Evolutionary conservation across 2,113 vertebrate species (phyloP), one percentile per base, ranked within the genome.

Genomic region (Pomatorhinus ruficollis): DNA sequence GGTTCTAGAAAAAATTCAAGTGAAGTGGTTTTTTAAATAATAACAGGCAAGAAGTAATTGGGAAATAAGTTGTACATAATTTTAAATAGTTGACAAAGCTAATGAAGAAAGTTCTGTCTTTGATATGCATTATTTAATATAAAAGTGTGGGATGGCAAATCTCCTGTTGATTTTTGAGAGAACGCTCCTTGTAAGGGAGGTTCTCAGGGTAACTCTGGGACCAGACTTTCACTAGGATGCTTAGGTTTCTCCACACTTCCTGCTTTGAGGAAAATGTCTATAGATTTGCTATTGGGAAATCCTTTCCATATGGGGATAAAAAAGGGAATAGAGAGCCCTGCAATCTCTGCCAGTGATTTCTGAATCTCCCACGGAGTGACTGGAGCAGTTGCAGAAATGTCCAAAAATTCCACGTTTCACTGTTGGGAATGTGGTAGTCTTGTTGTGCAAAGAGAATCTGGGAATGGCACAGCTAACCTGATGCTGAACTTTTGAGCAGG

Each of bases 121-220:
- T 0, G 1, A 16, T 50, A 63, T 33, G 19, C 5, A 63, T 70
- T 63, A 57, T 69, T 78, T 47, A 47, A 45, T 50, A 63, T 24
- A 5, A 20, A 52, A 86, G 2, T 39, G 12, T 57, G 18, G 18
- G 9, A 7, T 20, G 30, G 8, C 2, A 86, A 71, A 49, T 24
- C 7, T 50, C 3, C 6, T 17, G 8, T 13, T 21, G 19, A 31
- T 31, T 76, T 79, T 83, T 87, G 24, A 45, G 33, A 49, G 12
- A 60, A 27, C 0, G 0, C 2, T 37, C 5, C 16, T 49, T 47
- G 53, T 40, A 10, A 30, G 4, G 28, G n/a, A 49, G 4, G 16
- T 33, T 39, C 27, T 60, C 35, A 49, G 44, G 15, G n/a, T 25
- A 40, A 44, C 30, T 57, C 24, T 20, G 11, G 18, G 11, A 56